Conservation (phyloP, 1,140 invertebrate species). For the Drosophila ananassae region DNA sequence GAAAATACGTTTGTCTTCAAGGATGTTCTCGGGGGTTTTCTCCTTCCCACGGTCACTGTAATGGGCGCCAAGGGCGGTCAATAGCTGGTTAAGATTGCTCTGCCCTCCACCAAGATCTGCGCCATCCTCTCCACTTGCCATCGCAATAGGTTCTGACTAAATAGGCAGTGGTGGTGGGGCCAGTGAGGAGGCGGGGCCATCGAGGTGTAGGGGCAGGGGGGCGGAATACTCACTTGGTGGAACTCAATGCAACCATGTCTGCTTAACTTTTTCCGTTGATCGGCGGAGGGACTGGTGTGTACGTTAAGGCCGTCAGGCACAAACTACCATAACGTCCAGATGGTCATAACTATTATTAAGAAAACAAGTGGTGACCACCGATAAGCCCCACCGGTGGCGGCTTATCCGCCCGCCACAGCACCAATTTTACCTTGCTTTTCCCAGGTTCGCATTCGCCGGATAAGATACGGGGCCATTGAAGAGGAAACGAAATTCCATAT, state of each 20-base stretch:
- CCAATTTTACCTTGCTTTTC: neutral
- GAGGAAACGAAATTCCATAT: neutral
- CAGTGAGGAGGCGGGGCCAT: neutral
- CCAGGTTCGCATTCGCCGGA: slow-evolving; percentile 15
- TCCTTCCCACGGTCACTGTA: slow-evolving; percentile 40
- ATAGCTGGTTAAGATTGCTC: slow-evolving; percentile 15
- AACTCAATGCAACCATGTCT: slow-evolving; percentile 41
- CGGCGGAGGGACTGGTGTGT: neutral
- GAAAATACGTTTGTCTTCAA: slow-evolving; percentile 82
- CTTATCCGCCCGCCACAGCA: slow-evolving; percentile 23
- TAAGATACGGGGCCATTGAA: slow-evolving; percentile 18
- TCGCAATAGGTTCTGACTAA: slow-evolving; percentile 7
- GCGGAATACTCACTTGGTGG: slow-evolving; percentile 19
- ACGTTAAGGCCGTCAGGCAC: slow-evolving; percentile 9
- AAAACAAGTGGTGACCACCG: slow-evolving; percentile 4
- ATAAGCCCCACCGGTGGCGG: slow-evolving; percentile 16
- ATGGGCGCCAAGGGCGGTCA: slow-evolving; percentile 32
- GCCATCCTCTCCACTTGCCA: slow-evolving; percentile 17
- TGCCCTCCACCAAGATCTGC: slow-evolving; percentile 7
- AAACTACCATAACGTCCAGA: slow-evolving; percentile 11
- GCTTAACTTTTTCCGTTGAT: neutral
- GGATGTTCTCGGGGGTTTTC: slow-evolving; percentile 47
- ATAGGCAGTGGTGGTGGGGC: neutral
- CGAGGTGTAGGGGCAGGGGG: neutral
- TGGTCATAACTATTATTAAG: slow-evolving; percentile 27